phyloP scores from a whole-genome alignment of 2,888 invertebrate species.

The Xestia c-nigrum region DNA sequence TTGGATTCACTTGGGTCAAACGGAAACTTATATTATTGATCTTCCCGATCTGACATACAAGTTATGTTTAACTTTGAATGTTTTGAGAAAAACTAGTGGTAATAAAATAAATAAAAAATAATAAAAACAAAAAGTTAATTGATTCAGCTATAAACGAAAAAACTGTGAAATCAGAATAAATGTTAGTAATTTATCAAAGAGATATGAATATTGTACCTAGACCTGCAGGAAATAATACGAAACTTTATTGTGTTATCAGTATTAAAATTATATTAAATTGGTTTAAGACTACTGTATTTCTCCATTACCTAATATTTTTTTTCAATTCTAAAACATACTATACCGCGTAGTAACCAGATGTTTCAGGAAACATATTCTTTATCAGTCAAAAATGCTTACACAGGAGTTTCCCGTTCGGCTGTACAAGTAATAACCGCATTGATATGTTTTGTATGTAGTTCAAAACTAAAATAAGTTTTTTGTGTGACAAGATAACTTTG shows the following conservation, averaged over 20 bases:
- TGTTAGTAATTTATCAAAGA: not conserved
- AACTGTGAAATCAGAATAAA: no score
- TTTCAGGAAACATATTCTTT: slow-evolving; percentile 1
- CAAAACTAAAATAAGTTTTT: slow-evolving; percentile 73
- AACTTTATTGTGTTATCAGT: not conserved
- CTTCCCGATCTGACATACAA: not conserved
- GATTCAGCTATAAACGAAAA: no score
- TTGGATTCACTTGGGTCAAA: no score
- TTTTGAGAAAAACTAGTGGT: not conserved
- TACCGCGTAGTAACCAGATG: not conserved
- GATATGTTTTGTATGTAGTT: slow-evolving; percentile 70
- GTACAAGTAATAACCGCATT: slow-evolving; percentile 75
- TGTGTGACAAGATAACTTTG: slow-evolving; percentile 42
- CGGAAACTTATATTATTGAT: not conserved
- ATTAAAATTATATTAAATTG: not conserved
- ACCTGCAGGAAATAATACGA: not conserved
- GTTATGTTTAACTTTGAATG: not conserved
- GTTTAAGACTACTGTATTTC: not conserved
- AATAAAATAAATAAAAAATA: no score
- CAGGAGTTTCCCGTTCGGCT: slow-evolving; percentile 50
- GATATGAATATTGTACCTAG: not conserved
- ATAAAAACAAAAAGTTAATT: no score
- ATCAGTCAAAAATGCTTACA: slow-evolving; percentile 4
- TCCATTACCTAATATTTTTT: not conserved
- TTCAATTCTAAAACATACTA: not conserved